These are phyloP conservation scores for Thyatira batis DNA, from an alignment of 2,888 invertebrate species.

Conservation along the genomic window DNA sequence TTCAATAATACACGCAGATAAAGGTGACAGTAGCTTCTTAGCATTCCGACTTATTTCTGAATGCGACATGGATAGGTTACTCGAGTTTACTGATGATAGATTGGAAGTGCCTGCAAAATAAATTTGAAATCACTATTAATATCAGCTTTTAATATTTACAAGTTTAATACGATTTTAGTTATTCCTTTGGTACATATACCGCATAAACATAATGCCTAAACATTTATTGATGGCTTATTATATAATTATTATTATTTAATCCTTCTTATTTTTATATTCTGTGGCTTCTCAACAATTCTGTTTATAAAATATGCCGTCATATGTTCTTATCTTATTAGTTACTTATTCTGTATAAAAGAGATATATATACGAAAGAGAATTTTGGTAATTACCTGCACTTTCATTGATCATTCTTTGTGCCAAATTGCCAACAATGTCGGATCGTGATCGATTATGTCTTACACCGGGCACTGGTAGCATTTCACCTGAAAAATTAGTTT, in stretches of 20 bases:
- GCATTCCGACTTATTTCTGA: slow-evolving; percentile 68
- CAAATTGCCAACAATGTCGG: slow-evolving; percentile 73
- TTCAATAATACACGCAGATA: slow-evolving; percentile 85
- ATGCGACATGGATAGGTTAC: slow-evolving; percentile 66
- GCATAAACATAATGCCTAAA: no score
- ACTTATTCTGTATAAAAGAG: no score
- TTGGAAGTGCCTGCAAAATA: slow-evolving; percentile 59
- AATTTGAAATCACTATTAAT: background rate
- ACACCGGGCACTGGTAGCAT: slow-evolving; percentile 56
- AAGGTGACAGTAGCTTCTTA: slow-evolving; percentile 66
- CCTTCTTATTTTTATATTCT: no score
- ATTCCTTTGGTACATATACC: no score
- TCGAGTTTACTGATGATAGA: slow-evolving; percentile 55
- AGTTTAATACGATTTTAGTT: no score
- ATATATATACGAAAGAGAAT: background rate
- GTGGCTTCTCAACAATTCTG: no score
- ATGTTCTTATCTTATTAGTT: no score
- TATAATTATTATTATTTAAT: no score
- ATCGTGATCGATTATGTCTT: slow-evolving; percentile 71
- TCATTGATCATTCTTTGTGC: slow-evolving; percentile 71
- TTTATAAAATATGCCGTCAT: no score
- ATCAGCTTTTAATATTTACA: background rate
- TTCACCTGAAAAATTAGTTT: slow-evolving; percentile 54
- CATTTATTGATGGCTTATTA: no score
- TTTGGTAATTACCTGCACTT: slow-evolving; percentile 55